A percentile compares a stretch with the other conserved stretches of the same genome.
phyloP scores from a whole-genome alignment of 2,113 vertebrate species.

The Grammomys surdaster region DNA sequence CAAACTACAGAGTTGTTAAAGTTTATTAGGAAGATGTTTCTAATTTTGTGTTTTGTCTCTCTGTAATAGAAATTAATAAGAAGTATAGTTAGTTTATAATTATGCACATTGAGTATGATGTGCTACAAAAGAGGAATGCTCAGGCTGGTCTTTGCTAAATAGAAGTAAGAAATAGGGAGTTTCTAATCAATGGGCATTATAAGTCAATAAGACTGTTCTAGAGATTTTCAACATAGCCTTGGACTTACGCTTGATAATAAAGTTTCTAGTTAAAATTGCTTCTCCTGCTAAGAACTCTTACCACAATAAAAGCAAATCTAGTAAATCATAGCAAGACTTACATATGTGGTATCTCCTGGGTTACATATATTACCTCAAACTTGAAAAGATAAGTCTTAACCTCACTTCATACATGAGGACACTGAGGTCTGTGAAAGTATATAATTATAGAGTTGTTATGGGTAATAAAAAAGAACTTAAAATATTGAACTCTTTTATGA shows the following conservation, averaged over 20 bases:
- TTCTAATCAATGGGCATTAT: not conserved
- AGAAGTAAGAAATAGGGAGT: not conserved
- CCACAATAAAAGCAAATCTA: not conserved
- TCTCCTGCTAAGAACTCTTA: not conserved
- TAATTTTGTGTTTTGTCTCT: not conserved
- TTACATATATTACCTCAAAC: not conserved
- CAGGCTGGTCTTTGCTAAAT: not conserved
- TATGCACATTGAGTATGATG: not conserved
- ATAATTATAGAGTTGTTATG: not conserved
- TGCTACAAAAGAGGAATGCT: not conserved
- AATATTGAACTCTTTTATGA: not conserved
- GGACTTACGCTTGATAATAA: not conserved
- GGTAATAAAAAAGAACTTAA: not conserved
- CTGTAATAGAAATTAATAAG: slow-evolving; percentile 34
- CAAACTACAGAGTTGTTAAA: not conserved
- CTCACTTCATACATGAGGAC: not conserved
- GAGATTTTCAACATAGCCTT: not conserved
- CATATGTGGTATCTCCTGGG: not conserved
- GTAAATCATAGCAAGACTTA: not conserved
- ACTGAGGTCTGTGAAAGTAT: not conserved
- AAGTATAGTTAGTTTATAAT: not conserved
- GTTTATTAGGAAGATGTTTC: slow-evolving; percentile 54
- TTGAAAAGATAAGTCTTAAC: not conserved
- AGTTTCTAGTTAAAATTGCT: not conserved
- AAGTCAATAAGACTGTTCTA: not conserved